phyloP scores from a whole-genome alignment of 53 echinoderm and acorn worm species.

The Mesocentrotus franciscanus region DNA sequence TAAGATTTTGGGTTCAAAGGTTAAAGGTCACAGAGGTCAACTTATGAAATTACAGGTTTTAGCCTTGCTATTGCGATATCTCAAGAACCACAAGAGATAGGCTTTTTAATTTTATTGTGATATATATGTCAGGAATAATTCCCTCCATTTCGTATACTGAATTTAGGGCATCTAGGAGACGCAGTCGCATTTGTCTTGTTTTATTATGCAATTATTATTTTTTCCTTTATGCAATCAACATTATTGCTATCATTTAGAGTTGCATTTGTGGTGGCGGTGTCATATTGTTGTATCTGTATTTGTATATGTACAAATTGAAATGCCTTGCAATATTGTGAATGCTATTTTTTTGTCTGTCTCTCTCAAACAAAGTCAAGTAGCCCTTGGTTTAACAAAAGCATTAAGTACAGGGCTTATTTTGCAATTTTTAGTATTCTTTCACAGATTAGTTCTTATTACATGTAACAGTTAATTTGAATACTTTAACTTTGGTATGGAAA shows the following conservation, averaged over 20 bases:
- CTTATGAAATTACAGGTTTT: too few species aligned
- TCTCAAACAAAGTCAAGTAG: neutral
- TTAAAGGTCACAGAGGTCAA: too few species aligned
- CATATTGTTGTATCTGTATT: neutral
- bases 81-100: too few species aligned
- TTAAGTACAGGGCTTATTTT: neutral
- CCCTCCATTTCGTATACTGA: too few species aligned
- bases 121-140: too few species aligned
- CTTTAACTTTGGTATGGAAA: neutral
- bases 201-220: neutral
- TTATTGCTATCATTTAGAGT: neutral
- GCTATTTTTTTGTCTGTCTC: neutral
- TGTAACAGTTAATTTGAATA: too few species aligned
- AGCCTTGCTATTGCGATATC: too few species aligned
- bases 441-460: neutral
- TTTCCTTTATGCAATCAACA: neutral
- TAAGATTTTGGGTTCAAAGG: too few species aligned
- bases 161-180: too few species aligned
- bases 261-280: neutral
- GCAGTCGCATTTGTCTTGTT: too few species aligned
- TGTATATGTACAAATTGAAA: neutral
- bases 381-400: neutral
- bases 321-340: neutral
- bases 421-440: neutral
- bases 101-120: too few species aligned